Evolutionary conservation across 2,113 vertebrate genomes (phyloP), one percentile per base, ranked within the genome.

Genomic region (Equus przewalskii): DNA sequence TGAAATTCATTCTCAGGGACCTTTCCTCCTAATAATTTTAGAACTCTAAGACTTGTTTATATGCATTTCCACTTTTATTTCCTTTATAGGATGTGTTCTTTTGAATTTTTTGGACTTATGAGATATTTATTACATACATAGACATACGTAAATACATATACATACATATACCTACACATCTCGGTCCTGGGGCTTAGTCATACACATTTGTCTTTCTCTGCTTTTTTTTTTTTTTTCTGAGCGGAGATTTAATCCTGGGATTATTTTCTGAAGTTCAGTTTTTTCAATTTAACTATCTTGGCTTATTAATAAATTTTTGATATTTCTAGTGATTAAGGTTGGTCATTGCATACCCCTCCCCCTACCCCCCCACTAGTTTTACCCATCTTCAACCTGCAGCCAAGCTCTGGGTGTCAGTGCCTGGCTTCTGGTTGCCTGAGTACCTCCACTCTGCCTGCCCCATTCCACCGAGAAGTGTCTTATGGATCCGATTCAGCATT

Each of bases 221-320:
- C 0, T 2, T 75, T 44, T 69, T 46, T 92, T 82, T 73, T 49
- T 67, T 41, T 49, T 69, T 54, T 7, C 24, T 85, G 73, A 93
- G 33, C 54, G 72, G 36, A 91, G 67, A 81, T 90, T 82, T 79
- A 90, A 80, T 81, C 16, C 60, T 56, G 14, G 46, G 2, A 49
- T 88, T 81, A 49, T 82, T 92, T 89, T 90, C 51, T 94, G 33
- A 83, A 75, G 49, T 94, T 85, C 28, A 83, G 1, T 81, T 81
- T 86, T 79, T 88, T 80, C 46, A 96, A 2, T 41, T 91, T 69
- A 91, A 69, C 14, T 62, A 65, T 94, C 60, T 33, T 51, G 41
- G n/a, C 72, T 64, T 70, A 92, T 84, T 62, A 69, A 36, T 67
- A 92, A 64, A 33, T 65, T 91, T 91, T 80, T 78, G 58, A 44